Percentiles rank a stretch among this genome's conserved stretches.
phyloP scores from a whole-genome alignment of 2,113 vertebrate species.

The Amazona guildingii region DNA sequence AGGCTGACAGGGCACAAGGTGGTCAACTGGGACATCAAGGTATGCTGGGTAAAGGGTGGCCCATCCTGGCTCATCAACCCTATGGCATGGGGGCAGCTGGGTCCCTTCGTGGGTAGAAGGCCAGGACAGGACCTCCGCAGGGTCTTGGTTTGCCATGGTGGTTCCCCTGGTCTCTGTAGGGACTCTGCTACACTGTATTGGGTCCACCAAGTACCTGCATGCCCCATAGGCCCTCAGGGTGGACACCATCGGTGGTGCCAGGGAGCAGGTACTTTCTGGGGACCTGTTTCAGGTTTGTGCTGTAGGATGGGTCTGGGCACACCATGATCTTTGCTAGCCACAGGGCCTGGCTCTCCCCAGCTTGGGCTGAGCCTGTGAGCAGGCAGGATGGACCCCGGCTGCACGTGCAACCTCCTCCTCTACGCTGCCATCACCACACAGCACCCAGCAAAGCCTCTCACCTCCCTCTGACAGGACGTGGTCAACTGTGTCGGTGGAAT shows the following conservation, averaged over 20 bases:
- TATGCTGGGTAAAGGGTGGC: background rate
- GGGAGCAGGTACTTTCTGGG: background rate
- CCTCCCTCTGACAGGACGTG: conserved; percentile 80
- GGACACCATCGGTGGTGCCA: background rate
- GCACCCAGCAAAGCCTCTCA: background rate
- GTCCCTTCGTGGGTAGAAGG: background rate
- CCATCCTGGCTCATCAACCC: accelerated
- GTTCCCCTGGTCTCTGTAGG: background rate
- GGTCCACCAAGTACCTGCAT: background rate
- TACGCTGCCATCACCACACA: accelerated
- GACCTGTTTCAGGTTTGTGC: background rate
- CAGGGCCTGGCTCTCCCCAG: background rate
- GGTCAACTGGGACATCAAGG: conserved; percentile 95
- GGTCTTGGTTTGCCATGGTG: background rate
- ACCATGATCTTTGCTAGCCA: background rate
- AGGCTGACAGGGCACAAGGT: conserved; percentile 92
- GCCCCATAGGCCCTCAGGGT: background rate
- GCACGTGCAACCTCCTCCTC: accelerated
- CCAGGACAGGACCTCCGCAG: background rate
- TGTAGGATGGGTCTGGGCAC: background rate
- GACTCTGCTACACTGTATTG: accelerated
- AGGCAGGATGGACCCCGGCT: accelerated
- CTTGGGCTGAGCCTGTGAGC: background rate
- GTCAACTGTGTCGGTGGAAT: conserved; percentile 92
- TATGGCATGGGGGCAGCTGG: accelerated